Conservation (phyloP, 2,113 vertebrate genomes). For the Cebus imitator region DNA sequence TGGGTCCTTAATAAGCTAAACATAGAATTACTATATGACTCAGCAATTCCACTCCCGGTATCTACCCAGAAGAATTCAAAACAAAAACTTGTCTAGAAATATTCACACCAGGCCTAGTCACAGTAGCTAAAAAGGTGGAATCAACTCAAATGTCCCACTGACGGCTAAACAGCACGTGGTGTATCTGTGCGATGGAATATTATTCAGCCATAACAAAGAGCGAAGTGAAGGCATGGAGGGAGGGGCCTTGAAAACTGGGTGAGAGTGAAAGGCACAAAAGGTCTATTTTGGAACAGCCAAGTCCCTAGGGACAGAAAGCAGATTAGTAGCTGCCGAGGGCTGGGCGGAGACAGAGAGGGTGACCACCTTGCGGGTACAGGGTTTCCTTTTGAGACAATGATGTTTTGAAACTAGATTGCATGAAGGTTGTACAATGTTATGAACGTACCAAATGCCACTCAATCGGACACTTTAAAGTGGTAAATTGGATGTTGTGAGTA, state of each 20-base stretch:
- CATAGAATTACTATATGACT: neutral
- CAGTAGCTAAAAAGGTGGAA: neutral
- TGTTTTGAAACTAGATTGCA: neutral
- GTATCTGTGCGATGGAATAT: accelerated
- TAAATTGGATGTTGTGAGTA: no score
- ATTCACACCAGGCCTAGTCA: neutral
- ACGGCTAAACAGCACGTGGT: neutral
- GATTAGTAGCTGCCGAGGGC: neutral
- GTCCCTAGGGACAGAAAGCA: neutral
- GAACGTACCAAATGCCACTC: neutral
- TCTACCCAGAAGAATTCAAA: neutral
- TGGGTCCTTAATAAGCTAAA: neutral
- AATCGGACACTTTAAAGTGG: neutral
- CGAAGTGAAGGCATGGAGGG: accelerated
- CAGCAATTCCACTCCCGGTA: neutral
- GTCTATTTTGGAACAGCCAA: no score
- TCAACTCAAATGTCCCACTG: neutral
- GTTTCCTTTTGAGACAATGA: neutral
- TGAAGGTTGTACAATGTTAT: accelerated
- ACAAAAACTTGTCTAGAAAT: neutral
- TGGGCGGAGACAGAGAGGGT: neutral
- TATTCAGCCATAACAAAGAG: neutral
- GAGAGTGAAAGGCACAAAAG: neutral
- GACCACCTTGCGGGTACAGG: accelerated
- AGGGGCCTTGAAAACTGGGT: accelerated